A percentile compares a stretch with the other conserved stretches of the same genome.
These are phyloP conservation scores for Calcarius ornatus DNA, from an alignment of 2,113 vertebrate species.

Conservation along the genomic window DNA sequence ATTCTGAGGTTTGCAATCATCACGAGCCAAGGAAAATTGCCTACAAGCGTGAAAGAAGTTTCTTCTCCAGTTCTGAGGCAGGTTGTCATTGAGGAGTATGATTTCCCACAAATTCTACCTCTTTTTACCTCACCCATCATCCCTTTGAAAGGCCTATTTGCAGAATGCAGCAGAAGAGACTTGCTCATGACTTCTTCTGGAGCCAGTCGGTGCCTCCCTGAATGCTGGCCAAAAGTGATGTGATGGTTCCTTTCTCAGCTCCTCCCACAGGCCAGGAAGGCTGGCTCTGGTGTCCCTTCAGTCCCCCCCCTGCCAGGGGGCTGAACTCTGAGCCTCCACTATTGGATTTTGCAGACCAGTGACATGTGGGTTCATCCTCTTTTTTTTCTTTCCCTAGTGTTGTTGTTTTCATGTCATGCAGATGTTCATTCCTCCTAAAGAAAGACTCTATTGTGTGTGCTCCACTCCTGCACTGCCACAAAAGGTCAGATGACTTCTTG, in stretches of 20 bases:
- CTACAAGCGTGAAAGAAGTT: background rate
- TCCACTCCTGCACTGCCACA: background rate
- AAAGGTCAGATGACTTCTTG: background rate
- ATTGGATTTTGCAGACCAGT: background rate
- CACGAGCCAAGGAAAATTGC: background rate
- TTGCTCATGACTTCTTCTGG: background rate
- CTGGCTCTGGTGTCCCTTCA: background rate
- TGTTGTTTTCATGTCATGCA: background rate
- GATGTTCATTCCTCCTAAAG: background rate
- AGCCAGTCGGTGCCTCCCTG: background rate
- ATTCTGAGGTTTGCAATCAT: background rate
- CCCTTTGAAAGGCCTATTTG: background rate
- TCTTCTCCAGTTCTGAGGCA: constrained; percentile 30
- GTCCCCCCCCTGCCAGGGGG: background rate
- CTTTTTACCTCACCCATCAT: background rate
- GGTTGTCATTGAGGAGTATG: background rate
- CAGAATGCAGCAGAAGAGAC: background rate
- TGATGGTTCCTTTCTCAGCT: background rate
- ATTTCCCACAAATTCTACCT: background rate
- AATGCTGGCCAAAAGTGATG: background rate
- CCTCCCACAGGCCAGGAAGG: background rate
- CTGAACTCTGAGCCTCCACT: background rate
- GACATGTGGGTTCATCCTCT: background rate
- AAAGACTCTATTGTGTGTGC: background rate
- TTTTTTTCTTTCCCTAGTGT: background rate